Base-by-base conservation (phyloP, 2,113 vertebrate species). In the Struthidea cinerea region DNA sequence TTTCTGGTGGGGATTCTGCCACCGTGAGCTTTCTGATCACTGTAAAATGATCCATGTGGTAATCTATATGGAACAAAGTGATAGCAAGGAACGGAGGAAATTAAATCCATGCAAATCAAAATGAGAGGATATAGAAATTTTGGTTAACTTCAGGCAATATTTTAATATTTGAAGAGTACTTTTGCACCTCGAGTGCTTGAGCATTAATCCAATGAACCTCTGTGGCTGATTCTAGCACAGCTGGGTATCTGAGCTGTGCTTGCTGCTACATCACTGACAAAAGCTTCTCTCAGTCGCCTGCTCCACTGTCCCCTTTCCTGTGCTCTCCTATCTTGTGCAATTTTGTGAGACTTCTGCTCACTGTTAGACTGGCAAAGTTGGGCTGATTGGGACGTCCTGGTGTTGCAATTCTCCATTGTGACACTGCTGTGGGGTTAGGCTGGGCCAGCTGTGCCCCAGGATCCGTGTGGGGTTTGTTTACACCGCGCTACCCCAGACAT, bases 351-450 rank as follows among this genome's bases (percentile, higher is more conserved):
- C 49, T 92, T 77, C 67, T 79, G 65, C 87, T 85, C 47, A 7
- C 19, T 22, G 35, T 74, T 7, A 55, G 42, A 6, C 10, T 50
- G 91, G 60, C 35, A 24, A 3, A 81, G 57, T 39, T 52, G 93
- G 47, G 47, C 64, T 74, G 27, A 14, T 24, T 2, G 2, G 52
- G 88, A 6, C 3, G 37, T 94, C 10, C 15, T 87, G 91, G 55
- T 94, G 88, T 93, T 90, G 94, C 83, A 92, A 84, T 90, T 47
- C 41, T 13, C 11, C 15, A 2, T 93, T 95, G 93, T 78, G 94
- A 77, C 86, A 87, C 64, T 18, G 3, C 75, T 24, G 71, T 8
- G 88, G 60, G 85, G 44, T 59, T 57, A 4, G 73, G 76, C 82
- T 30, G 4, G 55, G 73, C 50, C 56, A n/a, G 71, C 86, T 19